Evolutionary conservation across 1,140 invertebrate species (phyloP).

Genomic region (Drosophila kohkoa): DNA sequence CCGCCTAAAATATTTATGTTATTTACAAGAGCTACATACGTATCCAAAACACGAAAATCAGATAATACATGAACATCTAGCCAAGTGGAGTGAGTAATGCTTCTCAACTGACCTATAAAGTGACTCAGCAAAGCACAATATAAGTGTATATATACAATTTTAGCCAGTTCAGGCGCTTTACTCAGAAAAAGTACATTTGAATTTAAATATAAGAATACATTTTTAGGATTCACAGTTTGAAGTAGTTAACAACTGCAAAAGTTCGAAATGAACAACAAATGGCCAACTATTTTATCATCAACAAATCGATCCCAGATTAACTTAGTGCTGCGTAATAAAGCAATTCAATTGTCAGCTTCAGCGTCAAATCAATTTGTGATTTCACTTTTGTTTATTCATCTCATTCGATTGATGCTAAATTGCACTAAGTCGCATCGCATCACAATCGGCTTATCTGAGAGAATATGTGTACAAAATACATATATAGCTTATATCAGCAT

Average conservation of each 20-base stretch:
- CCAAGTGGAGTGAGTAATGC: slow-evolving; percentile 42
- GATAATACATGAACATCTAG: slow-evolving; percentile 79
- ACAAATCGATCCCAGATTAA: background rate
- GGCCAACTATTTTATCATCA: too few species aligned
- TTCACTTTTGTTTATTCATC: slow-evolving; percentile 9
- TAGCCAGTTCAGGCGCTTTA: slow-evolving; percentile 61
- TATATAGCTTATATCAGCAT: slow-evolving; percentile 22
- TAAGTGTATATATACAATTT: background rate
- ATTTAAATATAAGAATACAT: background rate
- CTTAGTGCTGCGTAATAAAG: background rate
- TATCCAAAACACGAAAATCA: slow-evolving; percentile 75
- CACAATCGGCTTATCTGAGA: slow-evolving; percentile 34
- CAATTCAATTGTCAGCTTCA: slow-evolving; percentile 1
- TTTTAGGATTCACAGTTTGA: too few species aligned
- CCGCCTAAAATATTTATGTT: slow-evolving; percentile 60
- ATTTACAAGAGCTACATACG: slow-evolving; percentile 66
- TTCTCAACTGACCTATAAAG: slow-evolving; percentile 48
- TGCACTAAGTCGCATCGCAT: slow-evolving; percentile 2
- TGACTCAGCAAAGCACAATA: background rate
- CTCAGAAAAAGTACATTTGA: slow-evolving; percentile 20
- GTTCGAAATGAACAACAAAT: too few species aligned
- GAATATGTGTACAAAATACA: slow-evolving; percentile 1
- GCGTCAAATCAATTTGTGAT: slow-evolving; percentile 2
- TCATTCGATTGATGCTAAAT: slow-evolving; percentile 7
- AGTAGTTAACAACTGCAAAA: too few species aligned